Percentiles rank a stretch among this genome's conserved stretches.
Conservation (phyloP, 2,113 vertebrate genomes). For the Tragelaphus imberbis region DNA sequence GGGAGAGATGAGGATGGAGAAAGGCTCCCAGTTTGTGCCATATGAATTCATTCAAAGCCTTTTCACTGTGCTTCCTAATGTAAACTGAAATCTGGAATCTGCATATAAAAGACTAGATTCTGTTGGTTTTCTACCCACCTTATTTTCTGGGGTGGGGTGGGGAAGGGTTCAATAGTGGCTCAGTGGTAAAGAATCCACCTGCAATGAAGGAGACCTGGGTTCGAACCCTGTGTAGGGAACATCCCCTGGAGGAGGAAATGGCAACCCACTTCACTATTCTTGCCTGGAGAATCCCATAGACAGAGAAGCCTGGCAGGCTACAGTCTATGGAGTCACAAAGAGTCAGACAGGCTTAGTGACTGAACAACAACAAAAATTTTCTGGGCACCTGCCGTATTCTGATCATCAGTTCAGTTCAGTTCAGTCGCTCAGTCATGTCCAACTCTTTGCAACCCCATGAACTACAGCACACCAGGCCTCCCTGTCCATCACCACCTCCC, state of each 20-base stretch:
- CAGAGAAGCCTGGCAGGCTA: background rate
- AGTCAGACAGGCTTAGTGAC: background rate
- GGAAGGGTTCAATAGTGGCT: background rate
- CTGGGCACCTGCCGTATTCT: background rate
- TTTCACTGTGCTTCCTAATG: background rate
- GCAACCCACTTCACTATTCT: background rate
- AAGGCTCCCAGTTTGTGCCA: background rate
- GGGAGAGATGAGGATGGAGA: background rate
- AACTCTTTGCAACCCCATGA: background rate
- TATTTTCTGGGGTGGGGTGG: background rate
- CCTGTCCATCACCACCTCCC: background rate
- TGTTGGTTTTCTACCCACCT: background rate
- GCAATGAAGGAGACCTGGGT: background rate
- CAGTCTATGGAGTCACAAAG: background rate
- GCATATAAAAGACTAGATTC: background rate
- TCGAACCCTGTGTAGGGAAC: background rate
- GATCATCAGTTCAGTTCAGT: background rate
- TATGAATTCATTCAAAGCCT: background rate
- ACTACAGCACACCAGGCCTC: background rate
- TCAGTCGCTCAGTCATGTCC: rapidly evolving
- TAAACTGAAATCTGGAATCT: background rate
- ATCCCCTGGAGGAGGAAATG: background rate
- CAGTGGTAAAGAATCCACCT: background rate
- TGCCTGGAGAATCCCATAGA: background rate
- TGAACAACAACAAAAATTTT: background rate